Evolutionary conservation across 2,888 invertebrate genomes (phyloP), one percentile per base, ranked within the genome.

Genomic region (Pharmacophagus antenor): DNA sequence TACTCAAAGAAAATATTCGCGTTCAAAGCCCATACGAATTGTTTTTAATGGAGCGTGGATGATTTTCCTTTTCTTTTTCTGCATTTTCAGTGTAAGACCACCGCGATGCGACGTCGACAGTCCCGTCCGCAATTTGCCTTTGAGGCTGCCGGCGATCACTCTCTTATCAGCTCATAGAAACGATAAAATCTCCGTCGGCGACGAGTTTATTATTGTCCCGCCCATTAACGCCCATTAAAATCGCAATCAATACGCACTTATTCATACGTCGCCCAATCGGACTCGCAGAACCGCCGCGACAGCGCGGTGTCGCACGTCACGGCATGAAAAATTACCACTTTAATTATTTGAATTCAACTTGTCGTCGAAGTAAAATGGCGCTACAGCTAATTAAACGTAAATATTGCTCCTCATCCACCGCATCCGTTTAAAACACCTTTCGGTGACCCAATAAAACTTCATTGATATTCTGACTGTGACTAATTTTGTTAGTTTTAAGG

Each of bases 151-250:
- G 85, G 78, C 84, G 68, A 80, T 82, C 80, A 71, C 70, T 67
- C 70, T 70, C 82, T 88, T 88, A 88, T 89, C 89, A 81, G 77
- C 68, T 70, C 74, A 80, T 79, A 79, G 81, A 80, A 74, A 76
- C 73, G 88, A 88, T 88, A 87, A 77, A 77, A 88, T 88, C 88
- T 82, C 70, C 71, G 69, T 71, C 70, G 72, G 77, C 78, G 79
- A 82, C 84, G 79, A 88, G 85, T 83, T 78, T 77, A 76, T 88
- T 84, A 85, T 88, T 89, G 89, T 89, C 83, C 88, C 87, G 87
- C 85, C 87, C 81, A 88, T 89, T 88, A 85, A 81, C 85, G 85
- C 84, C 81, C 82, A 84, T 88, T 88, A 86, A 86, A 85, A 85
- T 82, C 79, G 88, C 88, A 85, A 88, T 87, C 88, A 82, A 83